Base-by-base conservation (phyloP, 2,888 invertebrate species). In the Calliopum simillimum region DNA sequence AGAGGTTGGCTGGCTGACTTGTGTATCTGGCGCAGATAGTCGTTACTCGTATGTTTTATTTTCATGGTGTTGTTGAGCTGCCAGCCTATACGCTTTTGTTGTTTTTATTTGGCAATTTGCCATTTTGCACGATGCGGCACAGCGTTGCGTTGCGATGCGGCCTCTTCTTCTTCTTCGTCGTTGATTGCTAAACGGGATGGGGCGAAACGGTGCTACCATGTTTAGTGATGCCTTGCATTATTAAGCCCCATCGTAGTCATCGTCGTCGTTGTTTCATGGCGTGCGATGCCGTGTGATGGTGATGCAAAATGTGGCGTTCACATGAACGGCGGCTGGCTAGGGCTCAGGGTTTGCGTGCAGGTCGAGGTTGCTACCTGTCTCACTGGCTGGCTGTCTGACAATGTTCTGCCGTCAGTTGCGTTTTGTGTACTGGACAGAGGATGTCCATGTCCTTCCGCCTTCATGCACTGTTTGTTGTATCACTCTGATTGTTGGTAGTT, bases 101-200 rank as follows among this genome's bases (percentile, higher is more conserved):
- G 64, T 51, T 51, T 49, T 49, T 25, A 12, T 58, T 33, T 80
- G 81, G 81, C 81, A 80, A 81, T 81, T 81, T 81, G 81, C 81
- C 81, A 81, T 81, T 81, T 81, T 81, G 80, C 79, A 76, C 76
- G 73, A 74, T 71, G 65, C 41, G 47, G 73, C 72, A 73, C 75
- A 16, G 47, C n/a, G 77, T 76, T 77, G 47, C n/a, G 77, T 76
- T 77, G 77, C 78, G 77, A 74, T 79, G 78, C 78, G 79, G 79
- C 77, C 76, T 78, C 78, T 79, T 78, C n/a, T n/a, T n/a, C n/a
- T n/a, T n/a, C n/a, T n/a, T n/a, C n/a, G n/a, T n/a, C 76, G 78
- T 79, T 79, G 78, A 79, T 78, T 78, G 78, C 78, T 74, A 75
- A 74, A 67, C 67, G 71, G 41, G 65, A 49, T 63, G 77, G 75